phyloP scores from a whole-genome alignment of 2,888 invertebrate species.

The Cosmia pyralina region DNA sequence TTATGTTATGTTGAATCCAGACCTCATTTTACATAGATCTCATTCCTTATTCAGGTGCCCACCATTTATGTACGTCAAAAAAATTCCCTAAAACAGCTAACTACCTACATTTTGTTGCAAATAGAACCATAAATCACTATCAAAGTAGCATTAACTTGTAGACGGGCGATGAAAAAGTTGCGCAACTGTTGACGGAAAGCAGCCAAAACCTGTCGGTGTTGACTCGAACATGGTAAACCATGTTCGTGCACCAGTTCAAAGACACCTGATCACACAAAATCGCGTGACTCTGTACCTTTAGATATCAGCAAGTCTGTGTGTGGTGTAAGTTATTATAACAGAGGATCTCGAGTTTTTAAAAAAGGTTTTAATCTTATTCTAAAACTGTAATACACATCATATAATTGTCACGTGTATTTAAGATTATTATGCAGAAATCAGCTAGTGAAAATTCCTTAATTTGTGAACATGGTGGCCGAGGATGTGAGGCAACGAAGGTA shows the following conservation, averaged over 20 bases:
- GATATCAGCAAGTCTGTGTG: constrained; percentile 70
- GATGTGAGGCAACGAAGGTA: too few species aligned
- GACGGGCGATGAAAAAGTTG: constrained; percentile 40
- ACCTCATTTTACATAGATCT: too few species aligned
- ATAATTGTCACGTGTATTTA: too few species aligned
- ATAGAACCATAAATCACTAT: constrained; percentile 12
- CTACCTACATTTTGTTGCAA: background rate
- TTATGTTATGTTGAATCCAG: too few species aligned
- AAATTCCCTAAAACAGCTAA: background rate
- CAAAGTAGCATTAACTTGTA: constrained; percentile 4
- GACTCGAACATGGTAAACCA: constrained; percentile 37
- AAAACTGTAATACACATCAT: too few species aligned
- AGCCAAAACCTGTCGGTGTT: constrained; percentile 39
- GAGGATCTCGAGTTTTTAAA: background rate
- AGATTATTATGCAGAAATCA: too few species aligned
- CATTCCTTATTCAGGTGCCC: too few species aligned
- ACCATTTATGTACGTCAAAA: too few species aligned
- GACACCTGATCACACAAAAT: constrained; percentile 80
- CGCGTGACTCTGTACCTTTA: constrained; percentile 82
- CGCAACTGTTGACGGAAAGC: constrained; percentile 35
- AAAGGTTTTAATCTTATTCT: background rate
- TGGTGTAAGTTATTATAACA: constrained; percentile 62
- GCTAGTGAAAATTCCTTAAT: too few species aligned
- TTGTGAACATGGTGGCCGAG: too few species aligned
- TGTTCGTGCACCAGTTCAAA: constrained; percentile 73